Conservation (phyloP, 2,888 invertebrate genomes). For the Carpatolechia fugitivella region DNA sequence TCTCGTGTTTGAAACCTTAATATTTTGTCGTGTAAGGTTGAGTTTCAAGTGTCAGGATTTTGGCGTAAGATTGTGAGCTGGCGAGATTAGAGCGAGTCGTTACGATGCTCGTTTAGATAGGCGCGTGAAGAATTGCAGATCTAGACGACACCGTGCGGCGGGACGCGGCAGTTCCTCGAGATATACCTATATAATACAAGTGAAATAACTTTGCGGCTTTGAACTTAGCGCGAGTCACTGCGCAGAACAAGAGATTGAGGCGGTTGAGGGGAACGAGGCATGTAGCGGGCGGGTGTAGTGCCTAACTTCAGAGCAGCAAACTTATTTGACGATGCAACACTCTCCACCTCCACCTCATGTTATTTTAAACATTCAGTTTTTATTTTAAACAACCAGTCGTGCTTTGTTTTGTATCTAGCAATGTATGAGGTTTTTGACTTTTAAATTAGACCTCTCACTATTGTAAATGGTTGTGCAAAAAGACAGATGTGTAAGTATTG, state of each 20-base stretch:
- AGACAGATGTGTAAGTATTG: too few species aligned
- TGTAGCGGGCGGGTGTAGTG: too few species aligned
- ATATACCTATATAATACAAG: slow-evolving; percentile 31
- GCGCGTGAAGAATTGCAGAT: slow-evolving; percentile 72
- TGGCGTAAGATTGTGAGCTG: slow-evolving; percentile 10
- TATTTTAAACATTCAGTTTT: slow-evolving; percentile 22
- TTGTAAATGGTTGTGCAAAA: too few species aligned
- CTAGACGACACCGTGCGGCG: slow-evolving; percentile 39
- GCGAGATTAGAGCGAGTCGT: slow-evolving; percentile 72
- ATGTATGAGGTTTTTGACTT: too few species aligned
- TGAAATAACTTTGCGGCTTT: too few species aligned
- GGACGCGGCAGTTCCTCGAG: not conserved
- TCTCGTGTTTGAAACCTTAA: not conserved
- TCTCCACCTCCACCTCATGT: slow-evolving; percentile 29
- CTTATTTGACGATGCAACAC: slow-evolving; percentile 13
- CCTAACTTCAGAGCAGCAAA: too few species aligned
- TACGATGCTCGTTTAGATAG: slow-evolving; percentile 77
- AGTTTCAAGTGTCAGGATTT: slow-evolving; percentile 1
- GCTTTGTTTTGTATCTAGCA: not conserved
- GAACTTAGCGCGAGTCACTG: too few species aligned
- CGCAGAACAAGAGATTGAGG: too few species aligned
- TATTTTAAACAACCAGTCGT: not conserved
- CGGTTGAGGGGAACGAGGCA: not conserved
- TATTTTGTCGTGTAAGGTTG: slow-evolving; percentile 2
- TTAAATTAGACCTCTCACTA: too few species aligned